Base-by-base conservation (phyloP, 2,797 vertebrate genomes). In the Botia kubotai region DNA sequence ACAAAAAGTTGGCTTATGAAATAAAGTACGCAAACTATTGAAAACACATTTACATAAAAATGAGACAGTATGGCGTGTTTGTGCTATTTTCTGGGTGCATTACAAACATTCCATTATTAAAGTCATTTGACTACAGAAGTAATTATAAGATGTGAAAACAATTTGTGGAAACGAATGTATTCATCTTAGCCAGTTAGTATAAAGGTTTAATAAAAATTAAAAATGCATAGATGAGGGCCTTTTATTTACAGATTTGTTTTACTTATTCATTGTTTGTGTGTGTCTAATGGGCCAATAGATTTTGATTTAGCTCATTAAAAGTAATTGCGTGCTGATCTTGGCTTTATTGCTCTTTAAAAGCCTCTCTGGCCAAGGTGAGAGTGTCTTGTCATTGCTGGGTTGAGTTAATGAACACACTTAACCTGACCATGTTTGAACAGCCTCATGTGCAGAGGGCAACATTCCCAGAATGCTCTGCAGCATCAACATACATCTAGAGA, bases 371-470 rank as follows among this genome's bases (percentile, higher is more conserved):
- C 13, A 72, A 70, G 77, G 75, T 82, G 66, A 80, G 63, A 60
- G 29, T 36, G 71, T 36, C 69, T 55, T 62, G 62, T 60, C 50
- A 63, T 19, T 48, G 50, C 52, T 29, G 23, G 19, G 13, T 66
- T 48, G 62, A 53, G 69, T 82, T 83, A 81, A 87, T 79, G 65
- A 69, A 65, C 53, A 67, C 73, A 48, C 29, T 74, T 79, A 76
- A 70, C 80, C 80, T 48, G 33, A 26, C 66, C 67, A 48, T 73
- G 75, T 72, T 80, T 16, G 50, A 72, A 71, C 72, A 72, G 23
- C 52, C 50, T 55, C 23, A 55, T 77, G 83, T 72, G 17, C 36
- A 6, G 48, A 73, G 75, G 69, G 76, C 48, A 57, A 16, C 16
- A 11, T 71, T 33, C 50, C 26, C 46, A 43, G 39, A 57, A 60